Evolutionary conservation across 1,140 invertebrate species (phyloP).

Genomic region (Hylaeus volcanicus): DNA sequence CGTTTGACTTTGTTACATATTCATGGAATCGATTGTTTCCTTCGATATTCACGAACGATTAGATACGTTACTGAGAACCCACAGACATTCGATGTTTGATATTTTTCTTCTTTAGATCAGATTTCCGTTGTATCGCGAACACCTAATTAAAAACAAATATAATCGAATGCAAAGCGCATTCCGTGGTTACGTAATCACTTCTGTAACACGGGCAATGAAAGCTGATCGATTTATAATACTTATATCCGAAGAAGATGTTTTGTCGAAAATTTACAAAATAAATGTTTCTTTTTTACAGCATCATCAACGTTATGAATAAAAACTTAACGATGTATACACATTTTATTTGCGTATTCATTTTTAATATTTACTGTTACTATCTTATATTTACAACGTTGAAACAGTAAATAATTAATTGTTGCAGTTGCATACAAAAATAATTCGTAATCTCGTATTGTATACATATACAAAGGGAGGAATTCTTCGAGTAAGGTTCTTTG

Average conservation of each 20-base stretch:
- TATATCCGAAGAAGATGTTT: not conserved
- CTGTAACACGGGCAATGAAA: conserved; percentile 12
- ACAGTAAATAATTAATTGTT: too few relatives aligned
- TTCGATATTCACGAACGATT: not conserved
- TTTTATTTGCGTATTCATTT: not conserved
- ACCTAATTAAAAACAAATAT: not conserved
- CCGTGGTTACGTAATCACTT: conserved; percentile 38
- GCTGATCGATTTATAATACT: not conserved
- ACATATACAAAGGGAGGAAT: too few relatives aligned
- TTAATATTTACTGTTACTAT: too few relatives aligned
- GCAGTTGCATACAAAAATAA: too few relatives aligned
- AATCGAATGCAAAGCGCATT: conserved; percentile 34
- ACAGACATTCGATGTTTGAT: not conserved
- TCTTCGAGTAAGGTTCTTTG: too few relatives aligned
- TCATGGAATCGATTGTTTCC: not conserved
- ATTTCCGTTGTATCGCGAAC: not conserved
- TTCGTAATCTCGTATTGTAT: too few relatives aligned
- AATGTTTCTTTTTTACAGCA: not conserved
- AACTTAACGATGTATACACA: not conserved
- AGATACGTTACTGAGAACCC: not conserved
- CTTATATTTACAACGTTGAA: too few relatives aligned
- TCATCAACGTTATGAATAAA: not conserved
- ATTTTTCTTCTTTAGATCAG: not conserved
- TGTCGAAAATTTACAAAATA: not conserved
- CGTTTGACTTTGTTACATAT: too few relatives aligned